Percentiles rank a stretch among this genome's conserved stretches.
Evolutionary conservation across 2,888 invertebrate genomes (phyloP).

Genomic region (Steinernema scapterisci): DNA sequence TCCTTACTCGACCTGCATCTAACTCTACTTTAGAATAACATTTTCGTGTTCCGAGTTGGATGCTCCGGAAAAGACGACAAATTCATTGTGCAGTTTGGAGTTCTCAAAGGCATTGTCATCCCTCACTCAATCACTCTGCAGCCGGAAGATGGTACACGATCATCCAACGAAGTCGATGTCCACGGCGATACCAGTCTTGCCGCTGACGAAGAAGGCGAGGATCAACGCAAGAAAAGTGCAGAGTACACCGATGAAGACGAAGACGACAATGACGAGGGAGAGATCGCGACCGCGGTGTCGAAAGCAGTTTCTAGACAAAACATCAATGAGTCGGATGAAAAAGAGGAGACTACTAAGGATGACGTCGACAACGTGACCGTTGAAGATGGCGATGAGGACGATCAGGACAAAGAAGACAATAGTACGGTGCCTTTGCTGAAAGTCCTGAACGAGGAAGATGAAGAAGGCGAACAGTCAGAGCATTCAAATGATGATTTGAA

Average conservation of each 20-base stretch:
- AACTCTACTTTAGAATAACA: slow-evolving; percentile 49
- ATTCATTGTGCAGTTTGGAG: slow-evolving; percentile 56
- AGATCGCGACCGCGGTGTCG: slow-evolving; percentile 33
- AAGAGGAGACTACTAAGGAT: neutral
- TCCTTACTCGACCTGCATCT: too few relatives aligned
- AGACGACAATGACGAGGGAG: slow-evolving; percentile 24
- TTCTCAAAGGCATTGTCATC: slow-evolving; percentile 44
- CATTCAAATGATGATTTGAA: slow-evolving; percentile 49
- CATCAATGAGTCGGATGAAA: neutral
- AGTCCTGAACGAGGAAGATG: slow-evolving; percentile 31
- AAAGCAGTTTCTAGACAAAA: neutral
- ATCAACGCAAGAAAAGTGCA: neutral
- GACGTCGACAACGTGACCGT: neutral
- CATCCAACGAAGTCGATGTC: neutral
- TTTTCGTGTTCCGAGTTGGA: slow-evolving; percentile 52
- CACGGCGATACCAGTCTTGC: neutral
- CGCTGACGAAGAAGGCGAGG: neutral
- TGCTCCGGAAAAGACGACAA: slow-evolving; percentile 51
- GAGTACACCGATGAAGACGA: slow-evolving; percentile 23
- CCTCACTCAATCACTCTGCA: too few relatives aligned
- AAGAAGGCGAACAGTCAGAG: too few relatives aligned
- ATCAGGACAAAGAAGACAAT: neutral
- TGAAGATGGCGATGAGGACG: neutral
- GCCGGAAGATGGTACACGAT: neutral
- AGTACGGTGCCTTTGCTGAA: too few relatives aligned